Conservation (phyloP, 2,888 invertebrate species). For the Tholera decimalis region DNA sequence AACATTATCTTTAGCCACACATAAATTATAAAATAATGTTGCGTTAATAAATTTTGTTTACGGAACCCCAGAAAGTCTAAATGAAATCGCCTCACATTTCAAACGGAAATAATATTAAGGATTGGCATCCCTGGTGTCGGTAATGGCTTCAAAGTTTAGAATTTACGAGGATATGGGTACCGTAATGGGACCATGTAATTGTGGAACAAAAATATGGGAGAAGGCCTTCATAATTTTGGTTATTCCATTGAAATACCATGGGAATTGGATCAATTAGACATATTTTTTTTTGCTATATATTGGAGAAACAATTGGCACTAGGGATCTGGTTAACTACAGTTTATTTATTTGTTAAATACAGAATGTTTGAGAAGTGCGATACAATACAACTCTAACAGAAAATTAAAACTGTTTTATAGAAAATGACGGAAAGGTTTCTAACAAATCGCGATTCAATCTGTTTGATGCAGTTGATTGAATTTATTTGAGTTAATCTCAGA, state of each 20-base stretch:
- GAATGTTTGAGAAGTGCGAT: too few species aligned
- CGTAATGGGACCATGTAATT: conserved; percentile 40
- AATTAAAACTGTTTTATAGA: too few species aligned
- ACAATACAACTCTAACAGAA: too few species aligned
- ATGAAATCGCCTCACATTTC: conserved; percentile 71
- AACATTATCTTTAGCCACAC: too few species aligned
- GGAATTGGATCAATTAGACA: conserved; percentile 5
- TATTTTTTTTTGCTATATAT: not conserved
- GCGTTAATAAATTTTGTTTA: too few species aligned
- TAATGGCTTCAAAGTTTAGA: conserved; percentile 55
- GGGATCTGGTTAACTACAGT: too few species aligned
- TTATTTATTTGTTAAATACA: too few species aligned
- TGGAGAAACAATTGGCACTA: not conserved
- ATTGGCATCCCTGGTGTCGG: conserved; percentile 59
- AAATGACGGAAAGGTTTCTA: too few species aligned
- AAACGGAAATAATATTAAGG: conserved; percentile 73
- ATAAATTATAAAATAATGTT: too few species aligned
- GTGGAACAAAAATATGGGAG: conserved; percentile 38
- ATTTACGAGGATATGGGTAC: conserved; percentile 60
- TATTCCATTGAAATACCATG: conserved; percentile 13
- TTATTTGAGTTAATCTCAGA: too few species aligned
- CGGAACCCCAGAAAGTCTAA: conserved; percentile 59
- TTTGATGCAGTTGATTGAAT: too few species aligned
- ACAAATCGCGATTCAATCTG: too few species aligned
- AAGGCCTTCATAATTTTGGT: conserved; percentile 29